Evolutionary conservation across 2,888 invertebrate genomes (phyloP), one percentile per base, ranked within the genome.

Genomic region (Resseliella maxima): DNA sequence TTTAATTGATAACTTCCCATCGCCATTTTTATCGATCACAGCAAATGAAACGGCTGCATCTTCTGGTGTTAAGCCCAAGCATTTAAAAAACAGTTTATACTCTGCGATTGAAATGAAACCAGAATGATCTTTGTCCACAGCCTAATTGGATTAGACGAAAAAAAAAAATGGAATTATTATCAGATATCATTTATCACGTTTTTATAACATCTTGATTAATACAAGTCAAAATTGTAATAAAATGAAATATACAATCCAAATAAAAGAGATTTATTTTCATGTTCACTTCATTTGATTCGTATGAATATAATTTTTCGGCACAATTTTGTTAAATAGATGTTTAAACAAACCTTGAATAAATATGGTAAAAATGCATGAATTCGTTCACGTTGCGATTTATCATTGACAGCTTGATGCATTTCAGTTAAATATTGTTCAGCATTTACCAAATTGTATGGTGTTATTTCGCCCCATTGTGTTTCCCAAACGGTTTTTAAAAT

Each of bases 391-490:
- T 96, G 92, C 81, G 94, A 92, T 89, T 94, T 93, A 89, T 96
- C 96, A 88, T 95, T 95, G 59, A 96, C 92, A 85, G 96, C 95
- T 90, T 96, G 96, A 88, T 95, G 94, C 94, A 97, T 95, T 90
- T 96, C 95, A 87, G 94, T 94, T 31, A 97, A 90, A 89, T 96
- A 96, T 90, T 95, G 95, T 90, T 96, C 96, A 81, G 96, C 94
- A 0, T 95, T 95, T 8, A 96, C 94, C 89, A 95, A 92, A 92
- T 96, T 96, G 90, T 96, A 96, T 0, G 95, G 95, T 88, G 94
- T 94, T 46, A 96, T 93, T 88, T 94, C 95, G 5, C 96, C 96
- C 94, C 96, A 96, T 89, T 95, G 95, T 90, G 95, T 95, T 88
- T 95, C 94, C 96, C 96, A 96, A 21, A 95, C 94, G 88, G 93